Base-by-base conservation (phyloP, 2,888 invertebrate species). In the Graphium colonna region DNA sequence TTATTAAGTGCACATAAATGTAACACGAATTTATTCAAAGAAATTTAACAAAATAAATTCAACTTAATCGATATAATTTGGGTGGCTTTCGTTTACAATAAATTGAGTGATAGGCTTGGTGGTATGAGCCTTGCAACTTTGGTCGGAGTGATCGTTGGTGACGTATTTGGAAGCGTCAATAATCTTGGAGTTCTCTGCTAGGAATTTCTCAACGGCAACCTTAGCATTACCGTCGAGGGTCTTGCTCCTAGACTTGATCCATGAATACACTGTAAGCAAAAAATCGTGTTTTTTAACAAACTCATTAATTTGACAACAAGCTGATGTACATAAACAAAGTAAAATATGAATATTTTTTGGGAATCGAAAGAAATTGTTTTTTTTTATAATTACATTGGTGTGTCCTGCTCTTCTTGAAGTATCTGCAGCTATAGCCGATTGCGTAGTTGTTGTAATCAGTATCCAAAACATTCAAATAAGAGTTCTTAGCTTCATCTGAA, bases 341-440 rank as follows among this genome's bases (percentile, higher is more conserved):
- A n/a, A n/a, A n/a, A n/a, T 8, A 16, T 16, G n/a, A 31, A 36
- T 12, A 36, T 18, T 18, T 17, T 17, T 15, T 33, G 15, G n/a
- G n/a, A n/a, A n/a, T n/a, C n/a, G n/a, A n/a, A n/a, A n/a, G 21
- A 47, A 21, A 18, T n/a, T n/a, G n/a, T n/a, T n/a, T n/a, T n/a
- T n/a, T n/a, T n/a, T n/a, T n/a, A n/a, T 21, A 56, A 66, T 56
- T 69, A 83, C 83, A 77, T 61, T 71, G 63, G 48, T 43, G 48
- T 28, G 26, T 48, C 4, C 79, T 79, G 1, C 65, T 63, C 55
- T 82, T 82, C 49, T 70, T 76, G 64, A 77, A 77, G 49, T 71
- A 75, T 54, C 73, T 80, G 78, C 94, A 94, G 59, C 91, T 92
- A 91, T 92, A 93, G 0, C 92, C 92, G 0, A n/a, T n/a, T n/a